Evolutionary conservation across 2,888 invertebrate species (phyloP), one percentile per base, ranked within the genome.

Genomic region (Eristalis pertinax): DNA sequence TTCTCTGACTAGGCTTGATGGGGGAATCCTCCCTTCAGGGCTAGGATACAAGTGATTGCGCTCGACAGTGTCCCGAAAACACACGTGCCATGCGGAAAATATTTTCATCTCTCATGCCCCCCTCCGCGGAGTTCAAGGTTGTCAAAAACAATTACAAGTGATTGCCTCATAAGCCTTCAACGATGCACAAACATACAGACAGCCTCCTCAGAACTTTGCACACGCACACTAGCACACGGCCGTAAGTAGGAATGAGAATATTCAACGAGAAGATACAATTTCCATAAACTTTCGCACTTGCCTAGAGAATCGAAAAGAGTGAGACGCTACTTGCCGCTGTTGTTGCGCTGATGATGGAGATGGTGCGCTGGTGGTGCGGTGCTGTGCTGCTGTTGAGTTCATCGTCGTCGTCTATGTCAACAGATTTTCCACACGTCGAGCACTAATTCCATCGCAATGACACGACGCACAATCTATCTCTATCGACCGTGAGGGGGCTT

Each of bases 371-470:
- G 1, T 10, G 29, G n/a, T n/a, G n/a, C 26, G 1, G 26, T 26
- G 26, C 26, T 26, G 19, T 50, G 50, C 7, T 50, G 50, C n/a
- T 19, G n/a, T 8, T 50, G 8, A 50, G 19, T 43, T 43, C 43
- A 43, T 7, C 43, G 43, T n/a, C 43, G n/a, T 43, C 26, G 60
- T 73, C 43, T 65, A 41, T 70, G 81, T 77, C 69, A 81, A 86
- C 74, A 82, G 67, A 86, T 86, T 86, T 83, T 79, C 78, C 83
- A 83, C 62, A 74, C 68, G 73, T 56, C 76, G 65, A 79, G 41
- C 75, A 79, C 79, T 87, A 73, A 84, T 84, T 84, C 75, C 67
- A 50, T 11, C 67, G 22, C 50, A 60, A 50, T 70, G 50, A 63
- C 32, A 76, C 70, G 26, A 29, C 29, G 77, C 50, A 69, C 64